Evolutionary conservation across 2,888 invertebrate genomes (phyloP), one percentile per base, ranked within the genome.

Genomic region (Vanessa cardui): DNA sequence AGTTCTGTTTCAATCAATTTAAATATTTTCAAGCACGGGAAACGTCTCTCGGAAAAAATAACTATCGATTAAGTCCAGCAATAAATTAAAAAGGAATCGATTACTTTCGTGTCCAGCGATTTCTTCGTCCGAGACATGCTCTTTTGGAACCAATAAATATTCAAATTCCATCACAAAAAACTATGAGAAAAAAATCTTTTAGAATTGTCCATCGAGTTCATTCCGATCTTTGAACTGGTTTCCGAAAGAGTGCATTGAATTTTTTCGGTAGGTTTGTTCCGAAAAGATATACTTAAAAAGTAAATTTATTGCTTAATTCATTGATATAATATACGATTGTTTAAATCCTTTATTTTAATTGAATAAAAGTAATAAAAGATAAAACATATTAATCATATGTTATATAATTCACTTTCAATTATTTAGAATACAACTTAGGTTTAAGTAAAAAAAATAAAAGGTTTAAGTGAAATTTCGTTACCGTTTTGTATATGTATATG

Each of bases 71-170:
- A 56, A 39, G 26, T 18, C 18, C 18, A 56, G 12, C 33, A n/a
- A 69, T 63, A 66, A 70, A 70, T 68, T 65, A 67, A 64, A 56
- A 64, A 64, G 54, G 64, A 72, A 67, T 62, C 69, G 58, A 69
- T 69, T 68, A 67, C 69, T 64, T 68, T 65, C 52, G 65, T 62
- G 67, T 67, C 64, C 65, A 60, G 56, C 68, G 68, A 70, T 70
- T 69, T 70, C 70, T 68, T 64, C 66, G 72, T 62, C 63, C 69
- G 74, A 76, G 79, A 69, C 66, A 76, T 79, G 74, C 76, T 75
- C 78, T 78, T 83, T 84, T 82, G 84, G 79, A 82, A 78, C 77
- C 77, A 79, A 84, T 85, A 85, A 87, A 85, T 84, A 82, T 80
- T 83, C 72, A 81, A 84, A 84, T 83, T 78, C 71, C 75, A 73